Base-by-base conservation (phyloP, 2,888 invertebrate genomes). In the Zeuzera pyrina region DNA sequence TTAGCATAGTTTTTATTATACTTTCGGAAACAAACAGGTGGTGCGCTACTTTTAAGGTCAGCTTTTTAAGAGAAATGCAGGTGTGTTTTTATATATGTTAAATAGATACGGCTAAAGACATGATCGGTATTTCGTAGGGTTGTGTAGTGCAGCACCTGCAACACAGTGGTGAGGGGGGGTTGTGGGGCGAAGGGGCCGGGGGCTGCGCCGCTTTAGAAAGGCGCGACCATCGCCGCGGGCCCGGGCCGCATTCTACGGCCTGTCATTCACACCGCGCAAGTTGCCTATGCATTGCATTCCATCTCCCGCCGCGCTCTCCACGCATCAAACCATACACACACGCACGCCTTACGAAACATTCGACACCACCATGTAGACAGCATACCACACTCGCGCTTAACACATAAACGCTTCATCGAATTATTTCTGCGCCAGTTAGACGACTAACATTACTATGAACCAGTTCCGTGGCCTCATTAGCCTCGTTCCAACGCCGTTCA, bases 191-290 rank as follows among this genome's bases (percentile, higher is more conserved):
- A 52, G 53, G 55, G 62, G 49, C 62, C 62, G 64, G 64, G 64
- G 56, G 56, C 63, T 70, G 72, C 69, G 76, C 78, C 79, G 79
- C 83, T 83, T 83, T 83, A 83, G 81, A 83, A 83, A 83, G 81
- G 81, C 81, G 81, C 83, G 78, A 83, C 83, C 76, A 79, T 79
- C 69, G 81, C 81, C 81, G 66, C 77, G 64, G 81, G 83, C 83
- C 66, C 67, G 73, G 67, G 77, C 81, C 81, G 78, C 83, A 83
- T 83, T 83, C 83, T 83, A 83, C 76, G 72, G 81, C 73, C 77
- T 83, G 81, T 83, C 81, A 83, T 83, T 83, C 81, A 83, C 81
- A 79, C 76, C 78, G 78, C 69, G 71, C 79, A 77, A 79, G 72
- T 83, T 76, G 79, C 76, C 81, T 83, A 81, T 77, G 79, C 76